Percentiles rank a stretch among this genome's conserved stretches.
Conservation (phyloP, 2,888 invertebrate genomes). For the Hoplodrina blanda region DNA sequence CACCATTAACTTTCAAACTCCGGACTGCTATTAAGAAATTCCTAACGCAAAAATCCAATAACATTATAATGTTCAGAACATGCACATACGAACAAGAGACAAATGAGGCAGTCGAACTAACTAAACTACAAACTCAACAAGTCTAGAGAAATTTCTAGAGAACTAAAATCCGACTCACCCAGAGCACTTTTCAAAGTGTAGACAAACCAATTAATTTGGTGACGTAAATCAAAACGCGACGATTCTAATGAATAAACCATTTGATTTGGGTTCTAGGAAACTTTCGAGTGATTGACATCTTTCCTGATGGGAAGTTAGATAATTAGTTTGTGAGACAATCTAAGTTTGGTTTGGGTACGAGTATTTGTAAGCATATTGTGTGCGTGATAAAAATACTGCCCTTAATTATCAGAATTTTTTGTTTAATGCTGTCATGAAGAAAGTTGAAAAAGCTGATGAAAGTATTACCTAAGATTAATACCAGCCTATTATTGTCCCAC, state of each 20-base stretch:
- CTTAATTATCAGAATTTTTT: too few relatives aligned
- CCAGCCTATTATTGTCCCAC: too few relatives aligned
- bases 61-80: too few relatives aligned
- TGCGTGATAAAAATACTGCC: not conserved
- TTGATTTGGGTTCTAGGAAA: constrained; percentile 70
- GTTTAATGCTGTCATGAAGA: too few relatives aligned
- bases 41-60: too few relatives aligned
- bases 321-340: constrained; percentile 73
- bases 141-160: constrained; percentile 14
- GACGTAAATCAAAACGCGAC: constrained; percentile 51
- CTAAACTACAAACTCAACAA: constrained; percentile 2
- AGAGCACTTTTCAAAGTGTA: constrained; percentile 21
- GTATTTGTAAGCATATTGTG: constrained; percentile 38
- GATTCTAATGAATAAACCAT: constrained; percentile 68
- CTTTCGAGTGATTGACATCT: constrained; percentile 70
- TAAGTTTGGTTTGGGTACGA: constrained; percentile 64
- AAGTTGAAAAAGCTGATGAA: too few relatives aligned
- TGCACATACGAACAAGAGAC: too few relatives aligned
- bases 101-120: too few relatives aligned
- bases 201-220: constrained; percentile 56
- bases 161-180: constrained; percentile 27
- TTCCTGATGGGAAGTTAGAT: constrained; percentile 62
- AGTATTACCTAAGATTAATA: too few relatives aligned
- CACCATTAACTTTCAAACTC: too few relatives aligned
- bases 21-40: too few relatives aligned